Conservation (phyloP, 2,797 vertebrate species). For the Paedocypris micromegethes region DNA sequence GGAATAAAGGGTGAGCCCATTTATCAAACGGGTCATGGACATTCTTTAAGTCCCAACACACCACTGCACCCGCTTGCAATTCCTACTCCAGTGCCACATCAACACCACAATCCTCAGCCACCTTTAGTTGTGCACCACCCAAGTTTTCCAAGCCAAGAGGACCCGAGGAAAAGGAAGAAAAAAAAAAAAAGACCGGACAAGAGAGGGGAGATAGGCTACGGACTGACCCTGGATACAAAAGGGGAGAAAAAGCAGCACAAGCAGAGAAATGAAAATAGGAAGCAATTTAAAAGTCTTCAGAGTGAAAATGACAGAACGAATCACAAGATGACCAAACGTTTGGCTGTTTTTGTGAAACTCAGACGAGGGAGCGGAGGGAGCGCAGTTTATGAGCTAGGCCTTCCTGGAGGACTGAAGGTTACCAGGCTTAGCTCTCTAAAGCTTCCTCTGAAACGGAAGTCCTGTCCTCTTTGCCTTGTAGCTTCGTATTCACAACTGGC, state of each 20-base stretch:
- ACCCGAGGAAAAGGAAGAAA: conserved; percentile 70
- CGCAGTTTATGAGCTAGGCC: conserved; percentile 70
- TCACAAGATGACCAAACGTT: conserved; percentile 62
- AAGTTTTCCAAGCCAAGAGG: conserved; percentile 63
- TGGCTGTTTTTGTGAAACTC: conserved; percentile 70
- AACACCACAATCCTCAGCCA: conserved; percentile 63
- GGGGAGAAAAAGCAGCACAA: conserved; percentile 53
- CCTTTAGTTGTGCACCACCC: conserved; percentile 69
- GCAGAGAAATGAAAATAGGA: conserved; percentile 58
- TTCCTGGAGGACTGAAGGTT: conserved; percentile 65
- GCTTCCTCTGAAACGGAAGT: conserved; percentile 71
- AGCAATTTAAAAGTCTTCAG: conserved; percentile 60
- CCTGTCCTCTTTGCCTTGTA: conserved; percentile 72
- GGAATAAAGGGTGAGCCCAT: conserved; percentile 76
- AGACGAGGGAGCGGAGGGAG: conserved; percentile 64
- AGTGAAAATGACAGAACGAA: conserved; percentile 60
- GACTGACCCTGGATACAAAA: conserved; percentile 60
- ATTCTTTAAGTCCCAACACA: conserved; percentile 68
- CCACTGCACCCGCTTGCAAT: conserved; percentile 68
- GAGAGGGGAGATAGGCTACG: conserved; percentile 67
- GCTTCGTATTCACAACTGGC: conserved; percentile 73
- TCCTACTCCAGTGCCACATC: conserved; percentile 67
- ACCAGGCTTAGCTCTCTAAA: conserved; percentile 70
- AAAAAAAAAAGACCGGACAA: conserved; percentile 65
- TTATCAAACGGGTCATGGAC: conserved; percentile 66